Base-by-base conservation (phyloP, 2,888 invertebrate species). In the Sthenelais limicola region DNA sequence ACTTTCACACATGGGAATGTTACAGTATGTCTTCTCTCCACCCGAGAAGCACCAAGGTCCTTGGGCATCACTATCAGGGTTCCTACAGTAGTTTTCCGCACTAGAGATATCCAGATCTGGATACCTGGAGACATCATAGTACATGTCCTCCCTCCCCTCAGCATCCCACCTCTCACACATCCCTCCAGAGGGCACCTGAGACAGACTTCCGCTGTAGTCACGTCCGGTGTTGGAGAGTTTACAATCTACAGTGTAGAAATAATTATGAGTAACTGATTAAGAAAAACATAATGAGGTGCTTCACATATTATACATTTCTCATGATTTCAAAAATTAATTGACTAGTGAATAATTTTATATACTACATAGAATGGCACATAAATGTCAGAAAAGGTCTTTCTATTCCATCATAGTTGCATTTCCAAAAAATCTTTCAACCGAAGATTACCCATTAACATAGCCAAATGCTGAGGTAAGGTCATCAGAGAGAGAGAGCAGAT, bases 11-110 rank as follows among this genome's bases (percentile, higher is more conserved):
- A 33, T 12, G 49, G 69, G 58, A 15, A 73, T 54, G 21, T 30
- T 52, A 70, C 73, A 73, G 30, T 33, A 35, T 3, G 52, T 47
- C 26, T 43, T 52, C 24, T 72, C 54, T 5, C 26, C n/a, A 3
- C 47, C 62, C 24, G 49, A 47, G 62, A 26, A 73, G 28, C 73
- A 73, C 73, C 73, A 73, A 21, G 73, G 73, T 2, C 73, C 73
- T 47, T 28, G 26, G 2, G 24, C 21, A 24, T 30, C n/a, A 24
- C 49, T 71, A 30, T 67, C 56, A 15, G 73, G 73, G 49, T 73
- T 73, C 43, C 73, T 54, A 43, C 73, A 73, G 47, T 33, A 73
- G 21, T 73, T 68, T 1, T 47, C 32, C 2, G 73, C 73, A 24
- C 24, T 32, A n/a, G 48, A 15, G 5, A 58, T 18, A 21, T 35